Conservation (phyloP, 2,113 vertebrate genomes). For the Cryptomyrus ogoouensis region DNA sequence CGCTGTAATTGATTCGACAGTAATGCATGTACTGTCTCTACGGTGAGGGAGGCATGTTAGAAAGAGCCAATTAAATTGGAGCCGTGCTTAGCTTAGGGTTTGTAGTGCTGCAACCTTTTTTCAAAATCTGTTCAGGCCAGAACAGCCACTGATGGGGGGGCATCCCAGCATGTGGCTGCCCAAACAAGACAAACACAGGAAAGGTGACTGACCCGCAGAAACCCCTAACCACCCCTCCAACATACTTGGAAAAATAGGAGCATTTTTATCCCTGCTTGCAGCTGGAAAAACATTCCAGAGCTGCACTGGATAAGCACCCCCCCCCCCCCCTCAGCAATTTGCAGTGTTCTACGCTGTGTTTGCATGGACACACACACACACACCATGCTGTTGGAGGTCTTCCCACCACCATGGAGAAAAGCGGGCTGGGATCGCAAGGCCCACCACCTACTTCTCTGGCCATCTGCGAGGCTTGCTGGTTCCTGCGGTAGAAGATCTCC, state of each 20-base stretch:
- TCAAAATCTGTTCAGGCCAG: background rate
- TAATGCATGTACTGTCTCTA: background rate
- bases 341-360: background rate
- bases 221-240: background rate
- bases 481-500: conserved; percentile 95
- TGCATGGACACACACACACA: background rate
- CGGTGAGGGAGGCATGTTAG: background rate
- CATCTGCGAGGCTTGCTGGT: conserved; percentile 87
- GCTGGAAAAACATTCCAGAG: conserved; percentile 22
- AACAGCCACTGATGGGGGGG: conserved; percentile 4
- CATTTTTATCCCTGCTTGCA: conserved; percentile 17
- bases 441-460: conserved; percentile 76
- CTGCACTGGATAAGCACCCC: background rate
- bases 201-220: background rate
- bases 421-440: background rate
- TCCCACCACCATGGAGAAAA: background rate
- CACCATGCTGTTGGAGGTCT: background rate
- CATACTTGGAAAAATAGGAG: conserved; percentile 30
- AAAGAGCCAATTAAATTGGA: background rate
- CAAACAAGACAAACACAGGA: conserved; percentile 4
- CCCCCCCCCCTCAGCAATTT: background rate
- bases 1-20: background rate
- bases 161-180: background rate
- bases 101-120: background rate
- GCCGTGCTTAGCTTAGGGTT: background rate